Base-by-base conservation (phyloP, 2,888 invertebrate species). In the Fragum fragum region DNA sequence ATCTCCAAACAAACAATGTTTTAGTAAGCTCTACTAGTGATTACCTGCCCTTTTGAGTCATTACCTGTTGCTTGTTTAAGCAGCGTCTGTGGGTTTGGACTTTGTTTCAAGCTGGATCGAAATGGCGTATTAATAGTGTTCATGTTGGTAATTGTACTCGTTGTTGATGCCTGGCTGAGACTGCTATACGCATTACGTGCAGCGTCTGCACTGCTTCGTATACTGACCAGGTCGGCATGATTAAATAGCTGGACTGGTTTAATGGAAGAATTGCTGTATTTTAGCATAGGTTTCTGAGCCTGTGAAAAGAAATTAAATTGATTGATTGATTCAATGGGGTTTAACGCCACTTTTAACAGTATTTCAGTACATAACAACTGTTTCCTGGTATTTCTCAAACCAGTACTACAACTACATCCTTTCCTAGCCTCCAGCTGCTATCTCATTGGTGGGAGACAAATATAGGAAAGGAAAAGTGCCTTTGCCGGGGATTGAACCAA, bases 231-330 rank as follows among this genome's bases (percentile, higher is more conserved):
- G 71, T 91, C 89, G 1, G 87, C 76, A 23, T 90, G 91, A 74
- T 83, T 90, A 61, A 86, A 88, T n/a, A 90, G 79, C 76, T 90
- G 87, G 0, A 88, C 87, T 11, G 90, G 90, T 71, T 89, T 89
- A 61, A 89, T 83, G 16, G 89, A 71, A 28, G 87, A 86, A 18
- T 90, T 87, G 77, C 89, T 90, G 79, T 91, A 89, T 71, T 92
- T 92, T 6, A 93, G 87, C 55, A 91, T 83, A 1, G 92, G 92
- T 78, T 91, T 92, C 69, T 89, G 90, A 36, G 88, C 81, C 71
- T 91, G 80, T 14, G 5, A 32, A 61, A 61, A 16, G 32, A 61
- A 61, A 32, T n/a, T 18, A 47, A 18, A 6, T 47, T 47, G n/a
- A n/a, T n/a, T n/a, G n/a, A n/a, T n/a, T n/a, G n/a, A n/a, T n/a